Evolutionary conservation across 2,888 invertebrate genomes (phyloP).

Genomic region (Blomia tropicalis): DNA sequence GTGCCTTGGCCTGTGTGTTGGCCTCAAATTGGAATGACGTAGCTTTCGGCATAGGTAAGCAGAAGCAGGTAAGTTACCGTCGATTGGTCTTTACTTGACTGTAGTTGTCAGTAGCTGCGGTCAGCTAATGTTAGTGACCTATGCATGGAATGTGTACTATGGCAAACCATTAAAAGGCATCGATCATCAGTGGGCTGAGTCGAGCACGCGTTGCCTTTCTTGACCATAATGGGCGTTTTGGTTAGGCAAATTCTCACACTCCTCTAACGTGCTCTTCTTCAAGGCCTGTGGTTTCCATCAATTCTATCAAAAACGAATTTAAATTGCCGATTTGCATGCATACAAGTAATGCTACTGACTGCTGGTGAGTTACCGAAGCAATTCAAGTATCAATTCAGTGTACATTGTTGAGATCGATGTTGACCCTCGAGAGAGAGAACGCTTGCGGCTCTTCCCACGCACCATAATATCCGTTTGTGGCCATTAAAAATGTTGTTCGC

Average conservation of each 20-base stretch:
- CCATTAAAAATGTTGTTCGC: background rate
- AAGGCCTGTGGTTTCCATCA: too few species aligned
- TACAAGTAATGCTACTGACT: too few species aligned
- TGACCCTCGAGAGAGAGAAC: background rate
- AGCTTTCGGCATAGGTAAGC: too few species aligned
- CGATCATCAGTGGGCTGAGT: constrained; percentile 13
- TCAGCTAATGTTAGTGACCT: constrained; percentile 12
- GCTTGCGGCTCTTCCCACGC: constrained; percentile 13
- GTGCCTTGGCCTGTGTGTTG: too few species aligned
- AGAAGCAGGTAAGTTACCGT: too few species aligned
- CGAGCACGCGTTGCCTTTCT: background rate
- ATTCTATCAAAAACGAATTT: too few species aligned
- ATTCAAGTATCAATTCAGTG: background rate
- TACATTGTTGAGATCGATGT: background rate
- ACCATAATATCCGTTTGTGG: constrained; percentile 6
- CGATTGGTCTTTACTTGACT: background rate
- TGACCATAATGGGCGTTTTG: constrained; percentile 14
- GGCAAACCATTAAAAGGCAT: background rate
- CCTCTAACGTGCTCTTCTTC: background rate
- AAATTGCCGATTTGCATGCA: too few species aligned
- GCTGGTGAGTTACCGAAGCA: background rate
- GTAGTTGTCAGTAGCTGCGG: constrained; percentile 8
- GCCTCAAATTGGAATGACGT: too few species aligned
- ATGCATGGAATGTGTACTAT: background rate
- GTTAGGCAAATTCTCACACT: constrained; percentile 14